Evolutionary conservation across 2,888 invertebrate species (phyloP).

Genomic region (Pammene fasciana): DNA sequence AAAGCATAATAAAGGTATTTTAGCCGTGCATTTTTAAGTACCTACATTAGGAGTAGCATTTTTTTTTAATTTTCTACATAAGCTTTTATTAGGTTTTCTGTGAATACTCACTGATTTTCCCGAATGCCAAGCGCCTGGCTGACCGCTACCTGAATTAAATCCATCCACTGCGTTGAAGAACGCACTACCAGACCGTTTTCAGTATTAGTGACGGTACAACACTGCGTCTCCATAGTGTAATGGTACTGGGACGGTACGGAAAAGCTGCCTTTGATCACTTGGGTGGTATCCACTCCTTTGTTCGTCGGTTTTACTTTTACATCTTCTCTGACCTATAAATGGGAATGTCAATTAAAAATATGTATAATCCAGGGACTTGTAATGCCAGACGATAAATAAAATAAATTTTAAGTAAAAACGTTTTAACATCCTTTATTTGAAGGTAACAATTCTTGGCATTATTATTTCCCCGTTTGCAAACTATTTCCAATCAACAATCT

Average conservation of each 20-base stretch:
- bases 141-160: slow-evolving; percentile 82
- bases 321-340: slow-evolving; percentile 64
- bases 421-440: too few species aligned
- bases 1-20: too few species aligned
- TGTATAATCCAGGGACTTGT: too few species aligned
- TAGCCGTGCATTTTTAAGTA: too few species aligned
- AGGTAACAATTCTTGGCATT: too few species aligned
- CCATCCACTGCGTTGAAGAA: slow-evolving; percentile 86
- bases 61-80: too few species aligned
- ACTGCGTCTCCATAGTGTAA: slow-evolving; percentile 90
- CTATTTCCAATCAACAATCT: slow-evolving; percentile 38
- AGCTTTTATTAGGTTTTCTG: too few species aligned
- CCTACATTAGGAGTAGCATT: too few species aligned
- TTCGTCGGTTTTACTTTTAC: slow-evolving; percentile 60
- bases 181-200: slow-evolving; percentile 59
- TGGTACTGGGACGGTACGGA: slow-evolving; percentile 87
- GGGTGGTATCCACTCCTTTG: slow-evolving; percentile 68
- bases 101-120: slow-evolving; percentile 80
- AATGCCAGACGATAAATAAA: too few species aligned
- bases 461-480: too few species aligned
- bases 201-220: slow-evolving; percentile 67
- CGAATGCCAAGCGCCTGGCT: slow-evolving; percentile 80
- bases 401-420: too few species aligned
- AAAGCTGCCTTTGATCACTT: slow-evolving; percentile 83
- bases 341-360: too few species aligned